phyloP scores from a whole-genome alignment of 2,797 vertebrate genomes.

The Nannoperca obscura region DNA sequence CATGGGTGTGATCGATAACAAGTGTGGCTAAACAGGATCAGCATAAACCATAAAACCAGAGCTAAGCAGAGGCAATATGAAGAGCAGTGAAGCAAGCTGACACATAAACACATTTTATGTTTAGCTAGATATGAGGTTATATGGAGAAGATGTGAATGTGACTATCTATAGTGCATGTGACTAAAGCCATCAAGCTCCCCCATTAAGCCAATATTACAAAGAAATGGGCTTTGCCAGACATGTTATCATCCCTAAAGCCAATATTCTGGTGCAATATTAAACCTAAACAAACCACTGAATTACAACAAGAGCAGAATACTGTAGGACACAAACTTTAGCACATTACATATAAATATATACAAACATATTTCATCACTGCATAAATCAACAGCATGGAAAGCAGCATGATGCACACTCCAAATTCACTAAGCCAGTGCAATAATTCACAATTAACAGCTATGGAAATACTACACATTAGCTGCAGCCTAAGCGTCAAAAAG shows the following conservation, averaged over 20 bases:
- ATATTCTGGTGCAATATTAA: too few relatives aligned
- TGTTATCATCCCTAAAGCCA: not conserved
- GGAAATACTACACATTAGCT: too few relatives aligned
- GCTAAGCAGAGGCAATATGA: not conserved
- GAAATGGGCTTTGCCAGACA: not conserved
- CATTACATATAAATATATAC: too few relatives aligned
- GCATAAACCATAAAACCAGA: not conserved
- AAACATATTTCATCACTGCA: not conserved
- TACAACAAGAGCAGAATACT: too few relatives aligned
- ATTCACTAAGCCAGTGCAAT: not conserved
- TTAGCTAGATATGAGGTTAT: not conserved
- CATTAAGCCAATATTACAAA: not conserved
- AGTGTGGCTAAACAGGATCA: not conserved
- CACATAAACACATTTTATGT: not conserved
- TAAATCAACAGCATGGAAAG: not conserved
- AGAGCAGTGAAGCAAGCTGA: not conserved
- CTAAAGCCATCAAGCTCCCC: not conserved
- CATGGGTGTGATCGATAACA: not conserved
- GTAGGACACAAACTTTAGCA: not conserved
- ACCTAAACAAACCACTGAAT: not conserved
- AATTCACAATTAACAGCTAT: too few relatives aligned
- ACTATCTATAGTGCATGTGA: not conserved
- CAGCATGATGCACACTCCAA: not conserved
- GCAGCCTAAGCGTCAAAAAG: not conserved
- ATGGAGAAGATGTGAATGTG: not conserved